These are phyloP conservation scores for Rallus limicola DNA, from an alignment of 2,113 vertebrate genomes.

Conservation along the genomic window DNA sequence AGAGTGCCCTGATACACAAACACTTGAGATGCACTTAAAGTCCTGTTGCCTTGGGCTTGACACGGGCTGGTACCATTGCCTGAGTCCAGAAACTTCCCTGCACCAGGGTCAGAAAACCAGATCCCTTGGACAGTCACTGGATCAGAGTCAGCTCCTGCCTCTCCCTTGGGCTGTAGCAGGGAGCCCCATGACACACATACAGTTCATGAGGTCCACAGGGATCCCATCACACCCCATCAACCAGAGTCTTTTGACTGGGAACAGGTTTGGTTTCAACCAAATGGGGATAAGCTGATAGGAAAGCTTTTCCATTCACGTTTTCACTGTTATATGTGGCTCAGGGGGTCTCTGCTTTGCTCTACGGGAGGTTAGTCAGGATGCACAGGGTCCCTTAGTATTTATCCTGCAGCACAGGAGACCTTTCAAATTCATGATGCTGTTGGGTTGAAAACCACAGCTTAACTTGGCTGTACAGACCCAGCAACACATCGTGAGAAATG, in stretches of 20 bases:
- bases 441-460: neutral
- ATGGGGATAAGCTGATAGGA: neutral
- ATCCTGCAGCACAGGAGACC: neutral
- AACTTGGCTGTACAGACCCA: neutral
- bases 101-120: neutral
- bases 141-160: neutral
- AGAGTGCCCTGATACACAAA: neutral
- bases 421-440: neutral
- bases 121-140: neutral
- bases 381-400: neutral
- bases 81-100: neutral
- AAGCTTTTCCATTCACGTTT: neutral
- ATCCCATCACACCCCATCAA: neutral
- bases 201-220: neutral
- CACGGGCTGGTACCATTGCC: rapidly evolving
- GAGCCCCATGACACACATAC: rapidly evolving
- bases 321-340: neutral
- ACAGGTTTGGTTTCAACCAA: neutral
- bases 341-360: neutral
- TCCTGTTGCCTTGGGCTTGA: neutral
- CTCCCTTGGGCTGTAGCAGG: neutral
- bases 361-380: neutral
- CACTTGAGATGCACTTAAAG: neutral
- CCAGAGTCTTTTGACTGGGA: neutral
- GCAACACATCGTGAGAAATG: neutral